Percentiles rank a stretch among this genome's conserved stretches.
Conservation (phyloP, 2,113 vertebrate species). For the Macaca nemestrina region DNA sequence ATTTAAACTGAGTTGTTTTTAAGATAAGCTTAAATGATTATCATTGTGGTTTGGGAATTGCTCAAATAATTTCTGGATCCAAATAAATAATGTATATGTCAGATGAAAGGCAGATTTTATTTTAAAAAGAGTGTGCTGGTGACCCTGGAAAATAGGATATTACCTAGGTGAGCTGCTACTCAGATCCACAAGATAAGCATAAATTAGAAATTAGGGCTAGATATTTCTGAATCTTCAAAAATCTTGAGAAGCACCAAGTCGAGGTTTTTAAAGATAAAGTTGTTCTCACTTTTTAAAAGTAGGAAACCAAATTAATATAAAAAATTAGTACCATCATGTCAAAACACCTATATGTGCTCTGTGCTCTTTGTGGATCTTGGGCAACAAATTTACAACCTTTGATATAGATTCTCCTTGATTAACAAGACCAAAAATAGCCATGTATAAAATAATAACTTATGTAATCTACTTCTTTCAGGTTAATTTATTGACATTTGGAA, state of each 20-base stretch:
- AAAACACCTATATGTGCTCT: background rate
- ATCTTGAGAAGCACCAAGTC: background rate
- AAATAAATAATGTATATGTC: background rate
- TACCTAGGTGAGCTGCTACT: background rate
- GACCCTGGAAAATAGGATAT: background rate
- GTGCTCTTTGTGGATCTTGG: background rate
- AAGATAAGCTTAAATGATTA: background rate
- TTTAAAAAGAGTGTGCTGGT: background rate
- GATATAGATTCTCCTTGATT: background rate
- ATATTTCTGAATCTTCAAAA: background rate
- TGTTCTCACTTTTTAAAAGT: background rate
- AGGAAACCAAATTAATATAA: background rate
- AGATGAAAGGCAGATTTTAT: background rate
- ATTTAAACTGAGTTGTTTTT: background rate
- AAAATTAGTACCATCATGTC: background rate
- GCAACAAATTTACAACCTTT: background rate
- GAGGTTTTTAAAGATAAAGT: background rate
- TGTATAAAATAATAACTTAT: background rate
- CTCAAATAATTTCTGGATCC: background rate
- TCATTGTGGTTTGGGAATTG: background rate
- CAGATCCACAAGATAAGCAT: background rate
- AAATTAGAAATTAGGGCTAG: background rate
- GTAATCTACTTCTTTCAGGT: background rate
- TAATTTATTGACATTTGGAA: background rate
- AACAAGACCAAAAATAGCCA: background rate